A percentile compares a stretch with the other conserved stretches of the same genome.
phyloP scores from a whole-genome alignment of 2,888 invertebrate species.

The Harpalus rubripes region DNA sequence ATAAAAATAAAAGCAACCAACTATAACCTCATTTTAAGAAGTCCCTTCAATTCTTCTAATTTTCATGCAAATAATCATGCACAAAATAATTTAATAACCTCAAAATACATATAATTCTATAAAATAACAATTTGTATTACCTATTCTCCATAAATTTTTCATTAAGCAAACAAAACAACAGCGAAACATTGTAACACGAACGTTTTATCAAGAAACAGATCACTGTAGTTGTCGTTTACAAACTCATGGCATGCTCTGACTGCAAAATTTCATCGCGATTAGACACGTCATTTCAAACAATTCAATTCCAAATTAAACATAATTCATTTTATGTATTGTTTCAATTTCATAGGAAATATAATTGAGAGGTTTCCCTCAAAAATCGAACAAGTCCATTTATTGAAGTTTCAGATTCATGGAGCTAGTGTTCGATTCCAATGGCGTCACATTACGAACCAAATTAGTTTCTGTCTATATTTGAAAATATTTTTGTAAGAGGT shows the following conservation, averaged over 20 bases:
- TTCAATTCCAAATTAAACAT: too few species aligned
- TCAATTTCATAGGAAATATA: too few species aligned
- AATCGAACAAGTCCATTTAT: too few species aligned
- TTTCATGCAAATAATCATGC: not conserved
- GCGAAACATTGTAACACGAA: slow-evolving; percentile 16
- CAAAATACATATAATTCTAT: not conserved
- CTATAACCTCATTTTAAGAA: not conserved
- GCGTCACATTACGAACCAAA: too few species aligned
- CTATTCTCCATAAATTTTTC: not conserved
- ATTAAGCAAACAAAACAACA: not conserved
- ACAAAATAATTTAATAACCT: not conserved
- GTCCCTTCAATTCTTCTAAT: not conserved
- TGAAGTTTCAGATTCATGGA: too few species aligned
- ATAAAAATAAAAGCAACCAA: not conserved
- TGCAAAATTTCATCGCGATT: not conserved
- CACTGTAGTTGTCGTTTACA: not conserved
- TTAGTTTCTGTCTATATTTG: too few species aligned
- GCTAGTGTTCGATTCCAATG: too few species aligned
- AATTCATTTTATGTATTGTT: too few species aligned
- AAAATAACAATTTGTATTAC: not conserved
- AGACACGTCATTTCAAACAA: not conserved
- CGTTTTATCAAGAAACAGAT: slow-evolving; percentile 1
- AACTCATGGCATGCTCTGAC: not conserved
- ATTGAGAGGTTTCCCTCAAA: too few species aligned
- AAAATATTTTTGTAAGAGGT: too few species aligned